phyloP scores from a whole-genome alignment of 2,888 invertebrate genomes.

The Autographa gamma region DNA sequence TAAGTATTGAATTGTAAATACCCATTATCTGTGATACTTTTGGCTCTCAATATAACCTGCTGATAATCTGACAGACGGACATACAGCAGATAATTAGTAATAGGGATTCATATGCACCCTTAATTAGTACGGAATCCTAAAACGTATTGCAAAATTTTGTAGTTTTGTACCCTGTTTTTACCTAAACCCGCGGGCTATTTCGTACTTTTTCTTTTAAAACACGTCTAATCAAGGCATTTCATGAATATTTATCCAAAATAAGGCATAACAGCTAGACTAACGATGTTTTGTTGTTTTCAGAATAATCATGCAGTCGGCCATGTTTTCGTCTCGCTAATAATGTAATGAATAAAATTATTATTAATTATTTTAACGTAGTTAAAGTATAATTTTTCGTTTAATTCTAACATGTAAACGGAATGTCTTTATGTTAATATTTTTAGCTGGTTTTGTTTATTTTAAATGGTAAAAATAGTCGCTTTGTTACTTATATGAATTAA shows the following conservation, averaged over 20 bases:
- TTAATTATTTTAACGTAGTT: not conserved
- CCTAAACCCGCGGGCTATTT: not conserved
- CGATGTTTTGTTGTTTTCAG: conserved; percentile 5
- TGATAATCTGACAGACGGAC: no score
- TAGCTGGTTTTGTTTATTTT: not conserved
- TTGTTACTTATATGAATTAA: no score
- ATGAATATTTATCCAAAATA: conserved; percentile 7
- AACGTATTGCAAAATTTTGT: not conserved
- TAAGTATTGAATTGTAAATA: no score
- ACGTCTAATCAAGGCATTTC: not conserved
- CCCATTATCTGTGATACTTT: no score
- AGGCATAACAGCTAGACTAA: conserved; percentile 3
- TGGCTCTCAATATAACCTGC: no score
- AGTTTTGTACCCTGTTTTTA: not conserved
- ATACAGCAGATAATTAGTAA: no score
- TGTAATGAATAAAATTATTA: not conserved
- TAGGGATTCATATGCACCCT: no score
- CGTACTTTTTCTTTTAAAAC: not conserved
- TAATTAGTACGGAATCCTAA: not conserved
- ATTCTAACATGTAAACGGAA: not conserved
- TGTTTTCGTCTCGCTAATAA: not conserved
- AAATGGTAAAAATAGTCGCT: no score
- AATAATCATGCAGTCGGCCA: not conserved
- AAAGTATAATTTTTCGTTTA: not conserved
- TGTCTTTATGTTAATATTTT: not conserved